phyloP scores from a whole-genome alignment of 2,797 vertebrate species.

The Phoebastria nigripes region DNA sequence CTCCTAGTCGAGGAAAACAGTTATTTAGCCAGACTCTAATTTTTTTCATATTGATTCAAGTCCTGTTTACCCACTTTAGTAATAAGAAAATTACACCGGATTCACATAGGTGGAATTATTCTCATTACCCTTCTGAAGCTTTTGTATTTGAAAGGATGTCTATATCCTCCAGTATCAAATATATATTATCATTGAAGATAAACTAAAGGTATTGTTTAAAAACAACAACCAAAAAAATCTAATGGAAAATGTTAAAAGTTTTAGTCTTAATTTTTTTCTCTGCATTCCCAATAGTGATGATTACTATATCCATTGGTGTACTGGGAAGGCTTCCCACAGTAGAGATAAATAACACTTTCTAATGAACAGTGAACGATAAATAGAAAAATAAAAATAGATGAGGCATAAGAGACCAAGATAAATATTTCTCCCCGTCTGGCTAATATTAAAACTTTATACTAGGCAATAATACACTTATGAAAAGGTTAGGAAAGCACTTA shows the following conservation, averaged over 20 bases:
- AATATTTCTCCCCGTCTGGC: neutral
- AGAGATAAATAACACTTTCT: neutral
- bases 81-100: neutral
- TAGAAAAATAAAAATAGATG: constrained; percentile 3
- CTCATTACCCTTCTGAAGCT: neutral
- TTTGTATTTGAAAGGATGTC: neutral
- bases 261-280: neutral
- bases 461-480: neutral
- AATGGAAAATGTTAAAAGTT: neutral
- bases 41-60: neutral
- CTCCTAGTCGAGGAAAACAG: neutral
- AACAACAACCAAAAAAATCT: neutral
- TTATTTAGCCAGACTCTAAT: neutral
- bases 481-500: neutral
- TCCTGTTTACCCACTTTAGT: neutral
- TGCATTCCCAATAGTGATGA: neutral
- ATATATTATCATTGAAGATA: neutral
- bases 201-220: neutral
- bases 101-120: neutral
- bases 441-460: neutral
- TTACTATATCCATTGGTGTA: neutral
- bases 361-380: neutral
- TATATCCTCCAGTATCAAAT: neutral
- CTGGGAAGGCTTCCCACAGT: neutral
- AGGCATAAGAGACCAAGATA: neutral